Conservation (phyloP, 2,888 invertebrate species). For the Ethmia dodecea region DNA sequence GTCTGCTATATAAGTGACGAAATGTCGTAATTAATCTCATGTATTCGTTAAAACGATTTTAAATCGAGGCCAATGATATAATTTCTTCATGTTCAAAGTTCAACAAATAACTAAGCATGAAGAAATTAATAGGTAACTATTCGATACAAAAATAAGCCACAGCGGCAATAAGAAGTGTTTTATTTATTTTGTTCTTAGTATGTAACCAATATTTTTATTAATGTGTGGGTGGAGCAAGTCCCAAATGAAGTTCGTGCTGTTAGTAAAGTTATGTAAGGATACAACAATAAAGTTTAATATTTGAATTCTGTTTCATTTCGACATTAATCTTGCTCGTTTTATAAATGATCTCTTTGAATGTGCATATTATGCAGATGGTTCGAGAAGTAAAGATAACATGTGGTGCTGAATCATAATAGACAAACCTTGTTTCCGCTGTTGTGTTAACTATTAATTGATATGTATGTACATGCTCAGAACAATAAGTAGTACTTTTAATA, state of each 20-base stretch:
- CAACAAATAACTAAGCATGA: slow-evolving; percentile 61
- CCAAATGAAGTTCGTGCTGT: slow-evolving; percentile 64
- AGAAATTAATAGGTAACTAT: slow-evolving; percentile 56
- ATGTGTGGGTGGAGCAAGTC: slow-evolving; percentile 52
- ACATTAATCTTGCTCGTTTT: too few relatives aligned
- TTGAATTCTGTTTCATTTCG: slow-evolving; percentile 1
- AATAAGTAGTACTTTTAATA: too few relatives aligned
- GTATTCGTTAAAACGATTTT: slow-evolving; percentile 47
- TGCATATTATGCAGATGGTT: too few relatives aligned
- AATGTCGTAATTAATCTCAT: slow-evolving; percentile 6
- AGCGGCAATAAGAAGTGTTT: slow-evolving; percentile 66
- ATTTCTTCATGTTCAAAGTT: slow-evolving; percentile 68
- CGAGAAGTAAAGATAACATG: too few relatives aligned
- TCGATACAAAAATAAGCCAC: slow-evolving; percentile 52
- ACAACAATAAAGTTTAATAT: slow-evolving; percentile 54
- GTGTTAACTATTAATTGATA: too few relatives aligned
- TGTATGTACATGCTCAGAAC: too few relatives aligned
- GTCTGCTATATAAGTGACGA: not conserved
- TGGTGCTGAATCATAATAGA: too few relatives aligned
- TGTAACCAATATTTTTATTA: slow-evolving; percentile 71
- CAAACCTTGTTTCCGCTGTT: too few relatives aligned
- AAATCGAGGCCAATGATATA: slow-evolving; percentile 70
- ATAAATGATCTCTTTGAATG: too few relatives aligned
- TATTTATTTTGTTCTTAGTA: slow-evolving; percentile 75
- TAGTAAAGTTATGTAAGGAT: slow-evolving; percentile 63